Conservation (phyloP, 2,113 vertebrate genomes). For the Myxocyprinus asiaticus region DNA sequence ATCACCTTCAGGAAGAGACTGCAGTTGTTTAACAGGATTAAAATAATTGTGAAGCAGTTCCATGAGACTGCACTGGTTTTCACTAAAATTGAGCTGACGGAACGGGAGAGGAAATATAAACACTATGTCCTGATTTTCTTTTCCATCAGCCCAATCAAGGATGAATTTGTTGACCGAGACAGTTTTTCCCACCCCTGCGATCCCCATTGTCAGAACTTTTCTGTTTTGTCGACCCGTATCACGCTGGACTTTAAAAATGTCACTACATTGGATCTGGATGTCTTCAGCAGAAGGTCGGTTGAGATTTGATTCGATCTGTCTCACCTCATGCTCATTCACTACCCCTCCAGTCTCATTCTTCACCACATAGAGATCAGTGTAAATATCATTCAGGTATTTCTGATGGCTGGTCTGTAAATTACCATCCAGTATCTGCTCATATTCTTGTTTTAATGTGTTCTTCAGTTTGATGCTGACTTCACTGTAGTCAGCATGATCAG, state of each 20-base stretch:
- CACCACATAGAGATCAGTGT: neutral
- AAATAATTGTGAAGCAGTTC: neutral
- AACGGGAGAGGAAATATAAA: conserved; percentile 27
- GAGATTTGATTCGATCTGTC: neutral
- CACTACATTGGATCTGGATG: neutral
- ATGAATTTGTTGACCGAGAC: neutral
- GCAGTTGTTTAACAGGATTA: neutral
- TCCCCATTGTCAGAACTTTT: conserved; percentile 3
- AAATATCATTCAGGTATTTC: neutral
- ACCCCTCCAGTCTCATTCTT: conserved; percentile 20
- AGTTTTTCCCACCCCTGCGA: conserved; percentile 9
- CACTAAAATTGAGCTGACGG: neutral
- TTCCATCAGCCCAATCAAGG: conserved; percentile 24
- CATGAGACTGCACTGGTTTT: neutral
- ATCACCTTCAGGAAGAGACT: neutral
- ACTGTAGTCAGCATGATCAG: neutral
- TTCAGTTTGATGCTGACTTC: conserved; percentile 1
- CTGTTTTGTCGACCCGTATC: neutral
- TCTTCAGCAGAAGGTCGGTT: neutral
- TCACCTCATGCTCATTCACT: neutral
- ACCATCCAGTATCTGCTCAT: neutral
- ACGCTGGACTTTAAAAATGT: neutral
- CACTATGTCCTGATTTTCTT: conserved; percentile 2
- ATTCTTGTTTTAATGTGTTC: neutral
- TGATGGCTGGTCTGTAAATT: neutral